phyloP scores from a whole-genome alignment of 2,888 invertebrate genomes.

The Euplexia lucipara region DNA sequence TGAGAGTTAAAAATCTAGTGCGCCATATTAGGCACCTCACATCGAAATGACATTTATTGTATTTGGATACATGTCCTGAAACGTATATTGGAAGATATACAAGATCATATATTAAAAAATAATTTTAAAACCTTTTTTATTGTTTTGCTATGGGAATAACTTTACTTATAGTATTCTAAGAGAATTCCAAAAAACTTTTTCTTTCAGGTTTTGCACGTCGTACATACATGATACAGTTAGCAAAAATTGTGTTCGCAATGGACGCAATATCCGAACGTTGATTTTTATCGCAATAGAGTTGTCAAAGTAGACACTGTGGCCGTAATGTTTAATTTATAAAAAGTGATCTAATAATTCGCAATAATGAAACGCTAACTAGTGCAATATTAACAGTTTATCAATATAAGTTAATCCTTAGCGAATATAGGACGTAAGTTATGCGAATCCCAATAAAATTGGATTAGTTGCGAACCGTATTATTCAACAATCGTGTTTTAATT shows the following conservation, averaged over 20 bases:
- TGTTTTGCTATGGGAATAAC: not conserved
- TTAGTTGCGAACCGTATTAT: conserved; percentile 39
- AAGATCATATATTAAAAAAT: accelerated
- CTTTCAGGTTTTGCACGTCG: not conserved
- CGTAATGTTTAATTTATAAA: conserved; percentile 52
- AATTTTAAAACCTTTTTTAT: not conserved
- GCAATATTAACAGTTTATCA: conserved; percentile 59
- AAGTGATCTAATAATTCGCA: conserved; percentile 59
- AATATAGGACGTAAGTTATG: conserved; percentile 21
- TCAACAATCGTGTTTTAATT: conserved; percentile 58
- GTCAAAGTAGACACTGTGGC: conserved; percentile 54
- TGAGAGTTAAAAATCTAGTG: no score
- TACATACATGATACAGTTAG: not conserved
- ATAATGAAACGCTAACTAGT: conserved; percentile 66
- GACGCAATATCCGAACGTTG: conserved; percentile 54
- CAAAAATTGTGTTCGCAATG: conserved; percentile 29
- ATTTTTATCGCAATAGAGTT: conserved; percentile 51
- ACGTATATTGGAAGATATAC: no score
- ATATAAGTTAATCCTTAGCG: conserved; percentile 22
- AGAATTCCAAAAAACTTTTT: not conserved
- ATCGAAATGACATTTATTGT: conserved; percentile 16
- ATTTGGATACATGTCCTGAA: conserved; percentile 36
- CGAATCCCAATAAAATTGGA: conserved; percentile 33
- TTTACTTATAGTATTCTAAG: not conserved
- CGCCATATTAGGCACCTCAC: not conserved